A percentile compares a stretch with the other conserved stretches of the same genome.
Conservation (phyloP, 2,797 vertebrate genomes). For the Halcyon smyrnensis region DNA sequence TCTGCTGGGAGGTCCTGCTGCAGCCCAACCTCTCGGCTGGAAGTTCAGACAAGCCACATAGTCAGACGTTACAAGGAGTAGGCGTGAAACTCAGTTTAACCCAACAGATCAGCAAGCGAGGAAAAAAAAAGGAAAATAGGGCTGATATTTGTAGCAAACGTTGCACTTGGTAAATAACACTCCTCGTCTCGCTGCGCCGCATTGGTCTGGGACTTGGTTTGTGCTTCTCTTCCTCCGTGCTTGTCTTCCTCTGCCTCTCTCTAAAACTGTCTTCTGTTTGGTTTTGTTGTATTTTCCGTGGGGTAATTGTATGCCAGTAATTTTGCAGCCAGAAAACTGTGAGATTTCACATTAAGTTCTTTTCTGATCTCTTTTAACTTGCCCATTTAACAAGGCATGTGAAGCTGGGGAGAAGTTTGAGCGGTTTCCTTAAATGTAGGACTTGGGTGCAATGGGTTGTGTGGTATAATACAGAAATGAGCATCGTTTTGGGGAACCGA, state of each 20-base stretch:
- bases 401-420: background rate
- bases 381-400: background rate
- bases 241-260: background rate
- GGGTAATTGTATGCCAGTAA: background rate
- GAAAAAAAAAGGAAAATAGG: rapidly evolving
- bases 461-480: background rate
- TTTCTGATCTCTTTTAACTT: background rate
- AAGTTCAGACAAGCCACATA: background rate
- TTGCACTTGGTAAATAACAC: rapidly evolving
- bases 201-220: background rate
- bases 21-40: background rate
- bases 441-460: background rate
- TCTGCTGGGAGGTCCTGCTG: background rate
- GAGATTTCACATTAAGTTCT: background rate
- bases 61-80: background rate
- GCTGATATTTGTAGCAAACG: background rate
- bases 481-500: background rate
- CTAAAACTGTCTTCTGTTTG: background rate
- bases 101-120: background rate
- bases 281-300: background rate
- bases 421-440: background rate
- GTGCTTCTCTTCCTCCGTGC: background rate
- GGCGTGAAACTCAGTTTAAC: background rate
- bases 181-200: rapidly evolving
- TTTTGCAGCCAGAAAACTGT: background rate